These are phyloP conservation scores for Argentina silus DNA, from an alignment of 2,797 vertebrate genomes.

Conservation along the genomic window DNA sequence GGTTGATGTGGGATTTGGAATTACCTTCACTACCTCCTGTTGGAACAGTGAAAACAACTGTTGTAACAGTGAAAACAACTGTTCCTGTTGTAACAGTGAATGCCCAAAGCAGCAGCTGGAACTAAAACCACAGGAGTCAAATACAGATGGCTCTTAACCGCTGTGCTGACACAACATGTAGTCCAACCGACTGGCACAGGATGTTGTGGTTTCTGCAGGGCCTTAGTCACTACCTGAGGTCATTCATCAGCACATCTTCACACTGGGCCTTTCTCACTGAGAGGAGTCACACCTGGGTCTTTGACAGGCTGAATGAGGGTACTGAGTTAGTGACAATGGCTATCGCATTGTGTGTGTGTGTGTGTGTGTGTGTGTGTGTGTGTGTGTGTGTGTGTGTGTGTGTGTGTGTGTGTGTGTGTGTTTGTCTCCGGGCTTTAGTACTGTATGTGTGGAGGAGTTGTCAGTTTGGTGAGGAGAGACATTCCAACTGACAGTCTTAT, in stretches of 20 bases:
- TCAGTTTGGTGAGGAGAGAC: conserved; percentile 3
- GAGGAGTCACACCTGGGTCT: conserved; percentile 26
- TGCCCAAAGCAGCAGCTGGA: neutral
- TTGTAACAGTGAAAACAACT: neutral
- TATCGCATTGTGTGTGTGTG: conserved; percentile 8
- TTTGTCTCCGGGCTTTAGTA: conserved; percentile 36
- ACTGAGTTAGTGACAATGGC: conserved; percentile 13
- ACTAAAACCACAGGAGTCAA: neutral
- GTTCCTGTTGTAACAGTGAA: neutral
- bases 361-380: conserved; percentile 5
- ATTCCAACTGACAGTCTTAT: conserved; percentile 3
- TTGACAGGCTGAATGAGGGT: conserved; percentile 3
- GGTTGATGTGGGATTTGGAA: too few relatives aligned
- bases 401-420: conserved; percentile 4
- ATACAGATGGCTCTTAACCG: neutral
- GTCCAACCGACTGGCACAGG: neutral
- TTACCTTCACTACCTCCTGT: neutral
- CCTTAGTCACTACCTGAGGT: neutral
- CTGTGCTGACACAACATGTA: neutral
- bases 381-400: neutral
- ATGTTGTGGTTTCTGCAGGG: neutral
- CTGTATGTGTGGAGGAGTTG: neutral
- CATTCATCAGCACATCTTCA: neutral
- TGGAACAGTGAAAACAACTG: neutral
- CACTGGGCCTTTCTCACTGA: conserved; percentile 18